Base-by-base conservation (phyloP, 2,113 vertebrate genomes). In the Tetrao urogallus region DNA sequence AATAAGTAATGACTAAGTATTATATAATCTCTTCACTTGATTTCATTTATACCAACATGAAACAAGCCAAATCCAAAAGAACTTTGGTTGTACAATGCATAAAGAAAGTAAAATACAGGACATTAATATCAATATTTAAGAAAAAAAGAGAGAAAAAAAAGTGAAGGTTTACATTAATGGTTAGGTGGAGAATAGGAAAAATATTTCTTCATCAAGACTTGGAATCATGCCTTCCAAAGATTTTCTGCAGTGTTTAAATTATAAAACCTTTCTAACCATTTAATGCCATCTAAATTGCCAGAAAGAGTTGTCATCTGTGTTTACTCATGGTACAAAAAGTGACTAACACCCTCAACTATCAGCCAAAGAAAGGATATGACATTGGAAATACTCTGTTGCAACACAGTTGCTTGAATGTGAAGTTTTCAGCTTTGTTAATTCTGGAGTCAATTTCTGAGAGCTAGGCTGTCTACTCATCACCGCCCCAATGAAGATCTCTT, bases 141-240 rank as follows among this genome's bases (percentile, higher is more conserved):
- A 14, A 24, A 40, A 57, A 28, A 0, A 43, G 6, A 32, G 21
- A 22, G 22, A 19, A 34, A 50, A n/a, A 50, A 6, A 32, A 22
- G 12, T 13, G 2, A 8, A 50, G 13, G 13, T 43, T 63, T 42
- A 56, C 38, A 56, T 63, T 63, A n/a, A 50, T 63, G 7, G 4
- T 13, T 80, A 64, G 10, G 24, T 30, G 15, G 34, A 24, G 8
- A 36, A 70, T 13, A 66, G 25, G 27, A 66, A 56, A 66, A 43
- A 48, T 3, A 54, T 47, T 67, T 6, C 6, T 25, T 3, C 3
- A 1, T 32, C 42, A 22, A 40, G 20, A 36, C 42, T 88, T 79
- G 1, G 0, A 4, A 11, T 48, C 19, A 13, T 63, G 6, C 10
- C 19, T 65, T 85, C 3, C 0, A 52, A 30, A 24, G 11, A 8